phyloP scores from a whole-genome alignment of 2,113 vertebrate species.

The Malurus cyaneus region DNA sequence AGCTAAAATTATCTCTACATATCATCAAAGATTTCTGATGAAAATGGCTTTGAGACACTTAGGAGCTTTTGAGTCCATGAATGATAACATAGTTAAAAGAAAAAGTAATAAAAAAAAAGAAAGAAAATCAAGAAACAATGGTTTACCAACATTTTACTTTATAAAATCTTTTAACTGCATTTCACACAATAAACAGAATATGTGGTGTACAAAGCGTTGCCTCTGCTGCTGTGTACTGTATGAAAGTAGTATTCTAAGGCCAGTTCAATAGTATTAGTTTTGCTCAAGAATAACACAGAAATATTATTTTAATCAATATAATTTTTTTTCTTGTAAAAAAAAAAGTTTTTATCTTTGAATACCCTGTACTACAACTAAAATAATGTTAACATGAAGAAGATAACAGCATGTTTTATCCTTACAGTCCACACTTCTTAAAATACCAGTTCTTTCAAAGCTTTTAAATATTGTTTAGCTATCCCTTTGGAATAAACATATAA shows the following conservation, averaged over 20 bases:
- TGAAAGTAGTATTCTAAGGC: background rate
- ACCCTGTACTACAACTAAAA: background rate
- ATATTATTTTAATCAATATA: background rate
- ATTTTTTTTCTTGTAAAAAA: no score
- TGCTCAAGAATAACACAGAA: background rate
- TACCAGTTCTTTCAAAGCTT: background rate
- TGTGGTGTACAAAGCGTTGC: background rate
- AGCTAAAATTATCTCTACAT: fast-evolving
- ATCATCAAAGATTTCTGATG: background rate
- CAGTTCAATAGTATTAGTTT: background rate
- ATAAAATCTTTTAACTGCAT: background rate
- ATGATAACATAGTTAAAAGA: background rate
- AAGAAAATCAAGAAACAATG: fast-evolving
- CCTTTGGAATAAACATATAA: background rate
- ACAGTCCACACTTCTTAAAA: background rate
- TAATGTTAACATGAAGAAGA: background rate
- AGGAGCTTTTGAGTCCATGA: fast-evolving
- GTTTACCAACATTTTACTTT: background rate
- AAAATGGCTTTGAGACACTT: background rate
- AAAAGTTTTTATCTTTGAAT: fast-evolving
- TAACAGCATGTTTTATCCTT: background rate
- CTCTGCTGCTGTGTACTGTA: background rate
- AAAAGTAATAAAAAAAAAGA: background rate
- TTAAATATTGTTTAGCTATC: background rate
- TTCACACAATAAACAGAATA: background rate